These are phyloP conservation scores for Drosophila infuscata DNA, from an alignment of 2,888 invertebrate species.

Conservation along the genomic window DNA sequence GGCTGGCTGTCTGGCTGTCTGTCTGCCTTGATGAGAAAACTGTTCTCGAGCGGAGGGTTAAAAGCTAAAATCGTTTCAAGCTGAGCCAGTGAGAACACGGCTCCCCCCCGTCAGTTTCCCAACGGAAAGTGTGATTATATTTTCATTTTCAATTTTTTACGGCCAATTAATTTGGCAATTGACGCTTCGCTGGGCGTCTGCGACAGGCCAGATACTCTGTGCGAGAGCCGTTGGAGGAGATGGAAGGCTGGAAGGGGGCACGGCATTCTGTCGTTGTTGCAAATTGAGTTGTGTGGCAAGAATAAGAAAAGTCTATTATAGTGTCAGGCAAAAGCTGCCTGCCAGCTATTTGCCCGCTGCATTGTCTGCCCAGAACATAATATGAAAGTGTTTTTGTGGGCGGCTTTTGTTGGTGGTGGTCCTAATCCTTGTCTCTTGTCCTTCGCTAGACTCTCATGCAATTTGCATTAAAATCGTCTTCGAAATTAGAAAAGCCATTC, in stretches of 20 bases:
- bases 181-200: slow-evolving; percentile 79
- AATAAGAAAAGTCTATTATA: slow-evolving; percentile 79
- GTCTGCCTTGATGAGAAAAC: slow-evolving; percentile 57
- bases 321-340: slow-evolving; percentile 65
- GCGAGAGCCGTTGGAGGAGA: neutral
- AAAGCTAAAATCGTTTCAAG: slow-evolving; percentile 50
- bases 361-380: slow-evolving; percentile 67
- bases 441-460: slow-evolving; percentile 42
- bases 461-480: slow-evolving; percentile 70
- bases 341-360: slow-evolving; percentile 66
- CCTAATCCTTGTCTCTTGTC: slow-evolving; percentile 18
- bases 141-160: slow-evolving; percentile 85
- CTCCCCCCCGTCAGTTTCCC: slow-evolving; percentile 32
- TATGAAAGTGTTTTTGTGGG: slow-evolving; percentile 57
- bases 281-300: slow-evolving; percentile 80
- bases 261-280: slow-evolving; percentile 43
- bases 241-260: slow-evolving; percentile 1
- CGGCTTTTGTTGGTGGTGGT: slow-evolving; percentile 63
- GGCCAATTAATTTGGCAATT: slow-evolving; percentile 84
- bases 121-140: slow-evolving; percentile 84
- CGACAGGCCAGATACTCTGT: slow-evolving; percentile 49
- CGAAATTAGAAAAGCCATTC: slow-evolving; percentile 73
- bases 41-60: slow-evolving; percentile 53
- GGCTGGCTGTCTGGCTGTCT: slow-evolving; percentile 2
- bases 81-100: slow-evolving; percentile 59